These are phyloP conservation scores for Drosophila melanosoma DNA, from an alignment of 2,888 invertebrate species.

Conservation along the genomic window DNA sequence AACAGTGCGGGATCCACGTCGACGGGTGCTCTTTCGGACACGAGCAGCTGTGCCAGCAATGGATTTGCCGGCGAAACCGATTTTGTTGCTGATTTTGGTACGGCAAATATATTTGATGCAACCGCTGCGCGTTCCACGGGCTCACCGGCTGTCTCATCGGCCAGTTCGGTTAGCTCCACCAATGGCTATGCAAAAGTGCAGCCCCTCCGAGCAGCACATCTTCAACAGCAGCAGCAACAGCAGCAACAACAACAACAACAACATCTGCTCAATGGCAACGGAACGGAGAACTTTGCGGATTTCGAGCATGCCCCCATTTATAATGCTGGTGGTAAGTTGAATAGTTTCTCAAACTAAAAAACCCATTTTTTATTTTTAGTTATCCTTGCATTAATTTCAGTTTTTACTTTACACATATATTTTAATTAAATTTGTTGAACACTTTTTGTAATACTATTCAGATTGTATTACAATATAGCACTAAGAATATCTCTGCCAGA, in stretches of 20 bases:
- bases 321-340: slow-evolving; percentile 86
- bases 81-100: slow-evolving; percentile 90
- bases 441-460: not conserved
- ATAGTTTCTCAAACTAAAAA: not conserved
- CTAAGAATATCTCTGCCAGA: not conserved
- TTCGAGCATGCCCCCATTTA: slow-evolving; percentile 91
- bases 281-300: slow-evolving; percentile 88
- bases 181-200: slow-evolving; percentile 84
- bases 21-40: slow-evolving; percentile 82
- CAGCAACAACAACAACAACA: slow-evolving; percentile 44
- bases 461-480: not conserved
- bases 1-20: slow-evolving; percentile 82
- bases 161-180: slow-evolving; percentile 73
- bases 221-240: slow-evolving; percentile 60
- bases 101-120: slow-evolving; percentile 90
- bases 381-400: not conserved
- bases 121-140: slow-evolving; percentile 82
- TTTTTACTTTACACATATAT: not conserved
- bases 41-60: slow-evolving; percentile 83
- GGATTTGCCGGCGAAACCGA: slow-evolving; percentile 85
- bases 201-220: slow-evolving; percentile 75
- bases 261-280: slow-evolving; percentile 70
- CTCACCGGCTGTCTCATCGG: slow-evolving; percentile 76
- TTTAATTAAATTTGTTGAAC: not conserved
- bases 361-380: slow-evolving; percentile 9